Evolutionary conservation across 2,797 vertebrate species (phyloP), one percentile per base, ranked within the genome.

Genomic region (Microctenopoma stevenorrisi): DNA sequence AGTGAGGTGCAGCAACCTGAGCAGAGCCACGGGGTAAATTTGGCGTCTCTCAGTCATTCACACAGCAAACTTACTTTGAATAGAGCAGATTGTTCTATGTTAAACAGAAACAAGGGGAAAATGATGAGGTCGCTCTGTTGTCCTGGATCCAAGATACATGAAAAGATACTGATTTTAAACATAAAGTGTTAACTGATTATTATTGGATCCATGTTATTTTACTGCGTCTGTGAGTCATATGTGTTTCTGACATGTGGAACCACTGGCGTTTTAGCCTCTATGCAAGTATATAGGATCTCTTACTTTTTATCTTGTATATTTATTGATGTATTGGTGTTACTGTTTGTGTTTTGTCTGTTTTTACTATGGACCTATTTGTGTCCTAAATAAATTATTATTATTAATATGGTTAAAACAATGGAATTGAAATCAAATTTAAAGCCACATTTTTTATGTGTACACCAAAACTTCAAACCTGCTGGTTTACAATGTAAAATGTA

Each of bases 1-100:
- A 59, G 69, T 71, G 55, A 53, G 16, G 28, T 12, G 35, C 57
- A 53, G 85, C 48, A 79, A 84, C 68, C 54, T 58, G 72, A 77
- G 70, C 38, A 33, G 40, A 55, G 68, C 58, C 61, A 26, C 55
- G 49, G 64, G 69, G 64, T 15, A 64, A 64, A 70, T 77, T 55
- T 64, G 56, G 40, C 69, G 69, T 69, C 25, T 47, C 43, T 65
- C 49, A 62, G 64, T 18, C 33, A 13, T 63, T 74, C 47, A 61
- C 14, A 60, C 6, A 48, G 16, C 25, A 67, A 28, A 75, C 37
- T 54, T 12, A 28, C 3, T 2, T 28, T n/a, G 22, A 25, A 5
- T 4, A 25, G 14, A 35, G 3, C 52, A 33, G 28, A 43, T 33
- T 51, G 16, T 43, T 58, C 16, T 47, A 26, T 1, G 9, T 18